A percentile compares a stretch with the other conserved stretches of the same genome.
phyloP scores from a whole-genome alignment of 2,113 vertebrate genomes.

The Antennarius striatus region DNA sequence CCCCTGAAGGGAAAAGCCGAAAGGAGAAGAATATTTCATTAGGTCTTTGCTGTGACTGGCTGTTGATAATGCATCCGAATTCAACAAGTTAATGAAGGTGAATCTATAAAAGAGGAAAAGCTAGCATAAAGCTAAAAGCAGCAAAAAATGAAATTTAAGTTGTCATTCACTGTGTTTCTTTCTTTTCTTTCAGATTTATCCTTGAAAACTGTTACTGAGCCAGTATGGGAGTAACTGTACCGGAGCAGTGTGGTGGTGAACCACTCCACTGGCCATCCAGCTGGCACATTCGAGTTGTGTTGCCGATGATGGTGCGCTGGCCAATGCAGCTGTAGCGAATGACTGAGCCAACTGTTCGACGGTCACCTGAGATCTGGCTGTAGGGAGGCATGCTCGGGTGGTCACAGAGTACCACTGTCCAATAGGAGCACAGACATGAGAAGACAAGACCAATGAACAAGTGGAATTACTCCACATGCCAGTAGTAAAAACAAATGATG shows the following conservation, averaged over 20 bases:
- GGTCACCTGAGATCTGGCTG: constrained; percentile 89
- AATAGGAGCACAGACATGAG: constrained; percentile 25
- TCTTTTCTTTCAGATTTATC: neutral
- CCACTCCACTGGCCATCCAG: constrained; percentile 95
- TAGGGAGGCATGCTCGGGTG: constrained; percentile 90
- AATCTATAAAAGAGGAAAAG: too few species aligned
- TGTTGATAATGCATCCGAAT: neutral
- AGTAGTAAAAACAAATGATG: neutral
- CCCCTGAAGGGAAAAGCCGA: too few species aligned
- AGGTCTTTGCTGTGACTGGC: constrained; percentile 10
- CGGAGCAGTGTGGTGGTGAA: constrained; percentile 95
- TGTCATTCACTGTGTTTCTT: too few species aligned
- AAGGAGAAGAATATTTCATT: neutral
- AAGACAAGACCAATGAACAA: constrained; percentile 8
- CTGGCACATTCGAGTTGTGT: constrained; percentile 92
- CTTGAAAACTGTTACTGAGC: neutral
- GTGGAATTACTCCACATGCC: neutral
- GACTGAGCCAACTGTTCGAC: constrained; percentile 87
- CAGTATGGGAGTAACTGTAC: constrained; percentile 71
- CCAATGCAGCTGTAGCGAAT: constrained; percentile 92
- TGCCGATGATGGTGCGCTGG: constrained; percentile 85
- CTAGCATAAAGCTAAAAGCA: too few species aligned
- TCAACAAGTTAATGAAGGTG: too few species aligned
- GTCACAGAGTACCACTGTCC: constrained; percentile 92
- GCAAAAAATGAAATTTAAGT: too few species aligned